Conservation (phyloP, 2,797 vertebrate genomes). For the Novumbra hubbsi region DNA sequence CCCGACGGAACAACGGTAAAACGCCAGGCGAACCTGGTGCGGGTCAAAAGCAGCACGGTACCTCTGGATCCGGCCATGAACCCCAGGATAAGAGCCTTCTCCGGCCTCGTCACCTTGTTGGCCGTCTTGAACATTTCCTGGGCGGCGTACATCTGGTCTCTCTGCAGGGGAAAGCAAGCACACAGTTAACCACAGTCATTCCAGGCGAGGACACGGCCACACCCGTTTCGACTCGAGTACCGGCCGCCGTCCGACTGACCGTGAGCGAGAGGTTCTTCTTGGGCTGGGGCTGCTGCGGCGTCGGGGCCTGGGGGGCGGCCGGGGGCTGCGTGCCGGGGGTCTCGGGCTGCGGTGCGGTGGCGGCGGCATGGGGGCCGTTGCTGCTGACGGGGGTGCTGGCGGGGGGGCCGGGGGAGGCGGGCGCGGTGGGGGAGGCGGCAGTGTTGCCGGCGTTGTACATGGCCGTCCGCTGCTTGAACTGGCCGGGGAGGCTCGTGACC, state of each 20-base stretch:
- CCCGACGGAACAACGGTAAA: background rate
- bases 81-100: slow-evolving; percentile 98
- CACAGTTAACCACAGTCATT: background rate
- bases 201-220: no score
- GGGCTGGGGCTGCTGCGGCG: slow-evolving; percentile 80
- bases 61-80: slow-evolving; percentile 99
- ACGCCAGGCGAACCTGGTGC: background rate
- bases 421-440: slow-evolving; percentile 72
- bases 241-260: slow-evolving; percentile 65
- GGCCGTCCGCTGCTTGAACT: slow-evolving; percentile 94
- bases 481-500: slow-evolving; percentile 75
- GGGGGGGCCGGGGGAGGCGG: slow-evolving; percentile 80
- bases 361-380: slow-evolving; percentile 77
- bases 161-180: slow-evolving; percentile 66
- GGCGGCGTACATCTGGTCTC: slow-evolving; percentile 95
- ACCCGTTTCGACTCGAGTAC: no score
- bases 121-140: slow-evolving; percentile 99
- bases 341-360: slow-evolving; percentile 77
- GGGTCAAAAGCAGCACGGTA: slow-evolving; percentile 32
- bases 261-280: slow-evolving; percentile 95
- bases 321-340: slow-evolving; percentile 75
- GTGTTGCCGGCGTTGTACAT: slow-evolving; percentile 91
- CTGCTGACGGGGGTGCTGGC: slow-evolving; percentile 75
- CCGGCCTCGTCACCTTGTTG: slow-evolving; percentile 96
- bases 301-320: slow-evolving; percentile 73